phyloP scores from a whole-genome alignment of 1,140 invertebrate genomes.

The Bombus balteatus region DNA sequence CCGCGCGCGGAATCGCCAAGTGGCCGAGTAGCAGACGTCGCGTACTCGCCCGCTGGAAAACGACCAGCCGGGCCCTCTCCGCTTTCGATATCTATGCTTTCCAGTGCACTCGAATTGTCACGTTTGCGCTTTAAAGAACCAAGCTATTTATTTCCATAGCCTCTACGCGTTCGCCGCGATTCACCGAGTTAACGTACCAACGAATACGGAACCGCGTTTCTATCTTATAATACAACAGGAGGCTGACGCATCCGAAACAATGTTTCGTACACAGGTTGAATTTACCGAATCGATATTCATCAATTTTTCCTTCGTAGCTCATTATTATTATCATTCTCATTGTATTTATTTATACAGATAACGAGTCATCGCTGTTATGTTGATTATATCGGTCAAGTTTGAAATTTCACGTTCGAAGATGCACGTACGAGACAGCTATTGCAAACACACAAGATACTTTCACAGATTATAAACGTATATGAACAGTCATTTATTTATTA shows the following conservation, averaged over 20 bases:
- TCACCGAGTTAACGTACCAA: neutral
- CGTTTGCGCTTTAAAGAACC: slow-evolving; percentile 29
- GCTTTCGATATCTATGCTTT: slow-evolving; percentile 23
- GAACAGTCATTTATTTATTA: neutral
- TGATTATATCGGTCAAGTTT: too few relatives aligned
- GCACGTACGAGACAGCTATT: too few relatives aligned
- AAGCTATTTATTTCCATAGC: slow-evolving; percentile 25
- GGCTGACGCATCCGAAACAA: neutral
- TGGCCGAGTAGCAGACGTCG: slow-evolving; percentile 47
- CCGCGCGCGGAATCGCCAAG: slow-evolving; percentile 65
- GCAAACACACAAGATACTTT: too few relatives aligned
- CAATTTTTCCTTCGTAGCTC: accelerated
- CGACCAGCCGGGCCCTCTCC: neutral
- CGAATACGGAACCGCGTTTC: slow-evolving; percentile 11
- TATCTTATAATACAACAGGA: neutral
- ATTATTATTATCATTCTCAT: too few relatives aligned
- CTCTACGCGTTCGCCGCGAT: neutral
- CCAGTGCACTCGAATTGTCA: slow-evolving; percentile 44
- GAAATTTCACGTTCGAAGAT: too few relatives aligned
- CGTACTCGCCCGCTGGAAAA: slow-evolving; percentile 24
- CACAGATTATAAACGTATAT: too few relatives aligned
- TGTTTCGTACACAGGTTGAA: neutral
- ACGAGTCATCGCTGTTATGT: too few relatives aligned
- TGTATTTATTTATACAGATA: too few relatives aligned
- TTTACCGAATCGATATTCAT: too few relatives aligned